These are phyloP conservation scores for Micronisus gabar DNA, from an alignment of 2,113 vertebrate species.

Conservation along the genomic window DNA sequence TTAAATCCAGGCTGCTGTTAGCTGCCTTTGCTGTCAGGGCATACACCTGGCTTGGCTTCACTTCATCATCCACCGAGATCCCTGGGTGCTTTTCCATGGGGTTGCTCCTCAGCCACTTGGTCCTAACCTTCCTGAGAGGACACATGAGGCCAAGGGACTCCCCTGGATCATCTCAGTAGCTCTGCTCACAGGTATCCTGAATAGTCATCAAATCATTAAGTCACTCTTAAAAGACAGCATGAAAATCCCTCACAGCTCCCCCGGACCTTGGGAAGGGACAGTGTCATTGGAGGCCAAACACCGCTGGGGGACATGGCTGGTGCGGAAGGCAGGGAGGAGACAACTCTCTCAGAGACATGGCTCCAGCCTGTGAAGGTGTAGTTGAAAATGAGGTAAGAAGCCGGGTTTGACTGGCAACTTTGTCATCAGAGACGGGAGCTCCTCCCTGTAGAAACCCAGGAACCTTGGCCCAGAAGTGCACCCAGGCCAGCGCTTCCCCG, in stretches of 20 bases:
- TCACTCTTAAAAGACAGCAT: not conserved
- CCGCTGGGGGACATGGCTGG: not conserved
- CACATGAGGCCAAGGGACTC: not conserved
- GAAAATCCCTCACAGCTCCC: not conserved
- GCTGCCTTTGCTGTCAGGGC: not conserved
- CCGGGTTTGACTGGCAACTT: not conserved
- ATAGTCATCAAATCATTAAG: not conserved
- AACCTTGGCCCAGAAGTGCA: not conserved
- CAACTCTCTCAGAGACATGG: not conserved
- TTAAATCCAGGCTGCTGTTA: not conserved
- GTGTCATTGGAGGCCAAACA: not conserved
- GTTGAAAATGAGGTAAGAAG: not conserved
- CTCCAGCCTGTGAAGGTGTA: not conserved
- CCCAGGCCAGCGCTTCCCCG: not conserved
- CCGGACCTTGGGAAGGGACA: not conserved
- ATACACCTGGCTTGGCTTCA: fast-evolving
- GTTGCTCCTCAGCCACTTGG: not conserved
- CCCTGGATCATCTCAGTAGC: not conserved
- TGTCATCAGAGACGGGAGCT: not conserved
- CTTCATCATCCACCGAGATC: not conserved
- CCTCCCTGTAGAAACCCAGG: not conserved
- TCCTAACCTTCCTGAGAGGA: not conserved
- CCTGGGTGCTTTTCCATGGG: not conserved
- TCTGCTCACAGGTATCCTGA: not conserved
- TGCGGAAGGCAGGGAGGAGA: not conserved